These are phyloP conservation scores for Cepaea hortensis DNA, from an alignment of 2,888 invertebrate species.

Conservation along the genomic window DNA sequence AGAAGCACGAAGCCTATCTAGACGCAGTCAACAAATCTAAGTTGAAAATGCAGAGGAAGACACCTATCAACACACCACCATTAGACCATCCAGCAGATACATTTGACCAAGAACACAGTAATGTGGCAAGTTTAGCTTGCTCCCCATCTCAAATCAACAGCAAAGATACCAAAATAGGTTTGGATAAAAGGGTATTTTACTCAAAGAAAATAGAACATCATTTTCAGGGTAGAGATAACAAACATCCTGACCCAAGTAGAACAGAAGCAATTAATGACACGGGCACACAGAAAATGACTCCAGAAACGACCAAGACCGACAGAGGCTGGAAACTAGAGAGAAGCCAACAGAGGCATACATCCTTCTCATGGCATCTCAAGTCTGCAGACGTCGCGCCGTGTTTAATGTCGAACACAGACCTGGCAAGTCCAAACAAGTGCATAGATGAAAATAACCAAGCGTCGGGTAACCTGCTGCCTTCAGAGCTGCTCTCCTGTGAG, in stretches of 20 bases:
- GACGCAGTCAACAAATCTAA: too few species aligned
- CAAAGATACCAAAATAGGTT: neutral
- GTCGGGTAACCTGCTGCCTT: neutral
- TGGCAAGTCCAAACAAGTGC: too few species aligned
- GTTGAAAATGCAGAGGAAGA: neutral
- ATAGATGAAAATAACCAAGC: conserved; percentile 27
- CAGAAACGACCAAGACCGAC: neutral
- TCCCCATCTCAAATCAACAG: neutral
- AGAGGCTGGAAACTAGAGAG: neutral
- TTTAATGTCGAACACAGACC: neutral
- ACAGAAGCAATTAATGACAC: neutral
- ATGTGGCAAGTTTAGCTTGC: neutral
- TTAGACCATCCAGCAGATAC: neutral
- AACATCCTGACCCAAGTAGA: neutral
- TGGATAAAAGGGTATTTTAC: neutral
- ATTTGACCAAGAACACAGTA: neutral
- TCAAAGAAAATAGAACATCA: neutral
- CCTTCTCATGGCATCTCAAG: neutral
- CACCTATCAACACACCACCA: neutral
- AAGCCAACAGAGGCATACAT: neutral
- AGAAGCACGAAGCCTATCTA: neutral
- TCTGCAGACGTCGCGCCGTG: neutral
- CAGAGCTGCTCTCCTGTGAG: too few species aligned
- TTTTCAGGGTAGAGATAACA: neutral
- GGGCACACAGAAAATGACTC: too few species aligned